Base-by-base conservation (phyloP, 2,888 invertebrate species). In the Apodemia mormo region DNA sequence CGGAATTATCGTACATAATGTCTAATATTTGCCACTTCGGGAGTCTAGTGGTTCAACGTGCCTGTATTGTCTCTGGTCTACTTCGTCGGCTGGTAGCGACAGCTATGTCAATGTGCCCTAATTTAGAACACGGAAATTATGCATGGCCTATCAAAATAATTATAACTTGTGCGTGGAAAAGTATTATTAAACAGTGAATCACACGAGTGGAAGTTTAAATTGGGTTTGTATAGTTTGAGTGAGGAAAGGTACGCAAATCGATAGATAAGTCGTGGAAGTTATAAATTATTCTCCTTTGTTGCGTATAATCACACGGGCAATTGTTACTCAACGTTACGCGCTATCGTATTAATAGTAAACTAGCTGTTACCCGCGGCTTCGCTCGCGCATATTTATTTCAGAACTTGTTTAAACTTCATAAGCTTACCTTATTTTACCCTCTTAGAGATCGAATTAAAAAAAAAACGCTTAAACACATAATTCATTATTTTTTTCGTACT, bases 141-240 rank as follows among this genome's bases (percentile, higher is more conserved):
- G 12, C 61, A 37, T 37, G 37, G 29, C 61, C 61, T 33, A 33
- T 61, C 37, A 30, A 9, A 14, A 33, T 61, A 61, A 61, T 61
- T 61, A 61, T 61, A 61, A 61, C 33, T 61, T 61, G 33, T 37
- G 33, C 33, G 61, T 61, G 6, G 61, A 14, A 33, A 61, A 61
- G 61, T 61, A 61, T 61, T 61, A 61, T 33, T 33, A 61, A 61
- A 61, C 61, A 37, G 61, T 37, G 30, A 14, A 33, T 37, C 37
- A 14, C 33, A 33, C 2, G 14, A 61, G 33, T 33, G 14, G 7
- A 61, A 61, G 61, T 61, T 61, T 61, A 37, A 61, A 61, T 61
- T 61, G 61, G 61, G 61, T 61, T 61, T 61, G 33, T 33, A 61
- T 61, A 14, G 33, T 7, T 61, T 6, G 14, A 61, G 33, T 33